phyloP scores from a whole-genome alignment of 1,140 invertebrate genomes.

The Scaptomyza montana region DNA sequence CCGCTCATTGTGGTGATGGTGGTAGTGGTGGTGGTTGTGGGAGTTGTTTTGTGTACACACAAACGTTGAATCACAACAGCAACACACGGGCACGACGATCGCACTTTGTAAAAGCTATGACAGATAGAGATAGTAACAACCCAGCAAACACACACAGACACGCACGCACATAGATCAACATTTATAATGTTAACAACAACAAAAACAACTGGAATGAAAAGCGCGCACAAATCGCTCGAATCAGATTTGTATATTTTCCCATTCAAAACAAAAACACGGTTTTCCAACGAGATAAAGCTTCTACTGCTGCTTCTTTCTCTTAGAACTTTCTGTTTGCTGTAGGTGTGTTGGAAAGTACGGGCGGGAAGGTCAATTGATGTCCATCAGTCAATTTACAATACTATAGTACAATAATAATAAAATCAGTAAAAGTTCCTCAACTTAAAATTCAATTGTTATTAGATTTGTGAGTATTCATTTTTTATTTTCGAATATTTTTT shows the following conservation, averaged over 20 bases:
- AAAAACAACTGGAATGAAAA: conserved; percentile 16
- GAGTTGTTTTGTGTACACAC: conserved; percentile 52
- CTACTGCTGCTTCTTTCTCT: neutral
- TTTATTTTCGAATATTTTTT: neutral
- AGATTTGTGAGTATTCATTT: conserved; percentile 22
- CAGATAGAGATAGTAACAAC: conserved; percentile 70
- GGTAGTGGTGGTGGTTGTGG: conserved; percentile 27
- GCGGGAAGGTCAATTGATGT: conserved; percentile 34
- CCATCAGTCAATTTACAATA: conserved; percentile 37
- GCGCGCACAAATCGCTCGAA: conserved; percentile 69
- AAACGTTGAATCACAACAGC: conserved; percentile 55
- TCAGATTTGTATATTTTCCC: conserved; percentile 18
- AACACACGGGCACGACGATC: conserved; percentile 47
- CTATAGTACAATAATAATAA: conserved; percentile 26
- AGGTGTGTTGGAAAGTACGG: neutral
- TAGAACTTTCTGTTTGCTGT: conserved; percentile 1
- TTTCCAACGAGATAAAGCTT: neutral
- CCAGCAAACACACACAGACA: conserved; percentile 54
- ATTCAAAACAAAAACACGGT: neutral
- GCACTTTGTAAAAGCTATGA: conserved; percentile 45
- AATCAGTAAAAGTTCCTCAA: conserved; percentile 28
- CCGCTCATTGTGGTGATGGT: conserved; percentile 51
- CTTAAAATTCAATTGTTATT: conserved; percentile 44
- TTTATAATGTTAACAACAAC: conserved; percentile 50
- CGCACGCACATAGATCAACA: conserved; percentile 60